Percentiles rank a stretch among this genome's conserved stretches.
Evolutionary conservation across 2,797 vertebrate genomes (phyloP).

Genomic region (Scomberomorus guttatus): DNA sequence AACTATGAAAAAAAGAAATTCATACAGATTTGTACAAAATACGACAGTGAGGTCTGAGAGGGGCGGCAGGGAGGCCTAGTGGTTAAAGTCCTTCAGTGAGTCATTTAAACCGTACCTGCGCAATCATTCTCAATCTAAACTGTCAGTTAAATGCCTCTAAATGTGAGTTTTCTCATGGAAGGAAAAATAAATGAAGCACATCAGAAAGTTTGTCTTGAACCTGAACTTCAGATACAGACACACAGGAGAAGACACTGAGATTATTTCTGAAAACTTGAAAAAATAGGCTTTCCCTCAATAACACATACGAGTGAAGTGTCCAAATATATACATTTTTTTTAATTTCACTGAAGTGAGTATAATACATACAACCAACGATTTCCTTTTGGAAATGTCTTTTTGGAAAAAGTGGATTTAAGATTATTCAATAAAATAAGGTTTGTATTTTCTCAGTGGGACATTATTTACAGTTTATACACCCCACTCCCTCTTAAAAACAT

Average conservation of each 20-base stretch:
- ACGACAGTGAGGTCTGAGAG: constrained; percentile 48
- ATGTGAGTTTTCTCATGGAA: constrained; percentile 14
- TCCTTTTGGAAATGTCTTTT: constrained; percentile 14
- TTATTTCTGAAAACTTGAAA: constrained; percentile 62
- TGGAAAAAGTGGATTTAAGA: constrained; percentile 43
- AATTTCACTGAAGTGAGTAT: constrained; percentile 43
- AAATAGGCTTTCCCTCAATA: constrained; percentile 68
- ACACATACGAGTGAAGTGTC: constrained; percentile 52
- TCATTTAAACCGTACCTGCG: constrained; percentile 19
- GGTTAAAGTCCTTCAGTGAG: constrained; percentile 39
- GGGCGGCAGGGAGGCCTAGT: constrained; percentile 32
- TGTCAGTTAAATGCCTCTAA: constrained; percentile 14
- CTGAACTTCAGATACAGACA: constrained; percentile 60
- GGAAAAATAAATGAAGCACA: constrained; percentile 30
- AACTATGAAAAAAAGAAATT: constrained; percentile 49
- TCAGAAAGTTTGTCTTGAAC: constrained; percentile 62
- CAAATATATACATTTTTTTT: constrained; percentile 69
- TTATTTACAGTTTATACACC: constrained; percentile 63
- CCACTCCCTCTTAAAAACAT: constrained; percentile 50
- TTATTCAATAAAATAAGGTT: constrained; percentile 56
- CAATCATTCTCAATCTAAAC: constrained; percentile 27
- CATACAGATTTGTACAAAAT: constrained; percentile 46
- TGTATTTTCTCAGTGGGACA: constrained; percentile 30
- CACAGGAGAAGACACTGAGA: constrained; percentile 52
- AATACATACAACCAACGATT: constrained; percentile 48